phyloP scores from a whole-genome alignment of 1,140 invertebrate genomes.

The Wasmannia auropunctata region DNA sequence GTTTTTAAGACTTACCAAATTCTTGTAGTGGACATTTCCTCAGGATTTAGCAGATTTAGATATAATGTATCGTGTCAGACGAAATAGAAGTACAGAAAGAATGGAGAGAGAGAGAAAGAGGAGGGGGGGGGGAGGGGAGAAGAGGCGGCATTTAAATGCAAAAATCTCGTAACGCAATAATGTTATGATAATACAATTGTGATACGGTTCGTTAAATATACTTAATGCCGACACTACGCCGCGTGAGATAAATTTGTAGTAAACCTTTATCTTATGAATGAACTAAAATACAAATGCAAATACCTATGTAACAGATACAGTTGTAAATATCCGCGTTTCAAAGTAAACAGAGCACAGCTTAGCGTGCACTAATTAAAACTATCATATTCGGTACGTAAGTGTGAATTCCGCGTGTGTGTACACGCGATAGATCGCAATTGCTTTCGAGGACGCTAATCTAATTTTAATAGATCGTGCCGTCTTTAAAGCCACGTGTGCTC shows the following conservation, averaged over 20 bases:
- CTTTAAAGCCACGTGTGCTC: neutral
- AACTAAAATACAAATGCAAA: constrained; percentile 10
- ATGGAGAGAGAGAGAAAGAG: neutral
- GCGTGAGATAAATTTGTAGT: neutral
- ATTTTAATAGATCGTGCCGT: neutral
- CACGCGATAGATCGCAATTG: neutral
- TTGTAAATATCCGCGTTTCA: neutral
- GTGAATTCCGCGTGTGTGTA: neutral
- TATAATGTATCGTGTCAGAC: neutral
- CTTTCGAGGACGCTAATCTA: neutral
- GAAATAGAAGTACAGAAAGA: neutral
- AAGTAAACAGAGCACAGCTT: constrained; percentile 46
- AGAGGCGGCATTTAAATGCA: neutral
- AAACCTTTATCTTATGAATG: constrained; percentile 23
- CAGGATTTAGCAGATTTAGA: neutral
- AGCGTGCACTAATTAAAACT: constrained; percentile 34
- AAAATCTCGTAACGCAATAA: neutral
- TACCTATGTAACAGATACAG: neutral
- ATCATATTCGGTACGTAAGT: neutral
- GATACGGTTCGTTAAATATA: constrained; percentile 2
- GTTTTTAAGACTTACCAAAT: neutral
- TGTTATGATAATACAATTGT: neutral
- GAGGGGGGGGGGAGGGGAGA: too few species aligned
- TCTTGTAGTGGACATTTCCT: neutral
- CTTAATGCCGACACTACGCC: neutral